Evolutionary conservation across 2,797 vertebrate genomes (phyloP).

Genomic region (Chelidonichthys spinosus): DNA sequence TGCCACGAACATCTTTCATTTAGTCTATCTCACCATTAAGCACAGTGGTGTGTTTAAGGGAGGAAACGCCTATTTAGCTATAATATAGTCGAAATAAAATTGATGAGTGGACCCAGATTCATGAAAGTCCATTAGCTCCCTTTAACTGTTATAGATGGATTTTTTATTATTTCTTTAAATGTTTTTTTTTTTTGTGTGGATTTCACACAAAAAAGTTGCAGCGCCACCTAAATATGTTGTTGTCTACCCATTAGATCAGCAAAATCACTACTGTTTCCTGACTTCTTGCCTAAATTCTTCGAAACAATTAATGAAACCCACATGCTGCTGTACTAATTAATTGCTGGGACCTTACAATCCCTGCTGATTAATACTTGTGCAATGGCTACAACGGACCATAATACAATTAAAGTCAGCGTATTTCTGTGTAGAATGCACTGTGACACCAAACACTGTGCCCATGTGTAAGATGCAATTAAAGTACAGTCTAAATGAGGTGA

Average conservation of each 20-base stretch:
- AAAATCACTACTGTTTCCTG: background rate
- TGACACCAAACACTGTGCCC: background rate
- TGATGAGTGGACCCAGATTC: background rate
- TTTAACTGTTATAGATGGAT: background rate
- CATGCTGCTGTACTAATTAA: background rate
- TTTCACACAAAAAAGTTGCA: background rate
- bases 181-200: too few species aligned
- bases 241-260: background rate
- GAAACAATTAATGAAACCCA: background rate
- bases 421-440: background rate
- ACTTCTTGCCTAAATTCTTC: background rate
- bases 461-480: slow-evolving; percentile 5
- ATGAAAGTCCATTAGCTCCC: background rate
- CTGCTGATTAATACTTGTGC: slow-evolving; percentile 14
- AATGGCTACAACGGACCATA: background rate
- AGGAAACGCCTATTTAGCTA: background rate
- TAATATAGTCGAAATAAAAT: background rate
- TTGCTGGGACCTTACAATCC: background rate
- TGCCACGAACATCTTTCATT: too few species aligned
- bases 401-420: background rate
- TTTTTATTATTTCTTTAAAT: background rate
- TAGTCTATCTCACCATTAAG: background rate
- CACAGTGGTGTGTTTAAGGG: background rate
- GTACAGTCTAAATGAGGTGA: slow-evolving; percentile 33
- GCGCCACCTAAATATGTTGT: background rate